Conservation (phyloP, 2,113 vertebrate genomes). For the Erythrocercus mccallii region DNA sequence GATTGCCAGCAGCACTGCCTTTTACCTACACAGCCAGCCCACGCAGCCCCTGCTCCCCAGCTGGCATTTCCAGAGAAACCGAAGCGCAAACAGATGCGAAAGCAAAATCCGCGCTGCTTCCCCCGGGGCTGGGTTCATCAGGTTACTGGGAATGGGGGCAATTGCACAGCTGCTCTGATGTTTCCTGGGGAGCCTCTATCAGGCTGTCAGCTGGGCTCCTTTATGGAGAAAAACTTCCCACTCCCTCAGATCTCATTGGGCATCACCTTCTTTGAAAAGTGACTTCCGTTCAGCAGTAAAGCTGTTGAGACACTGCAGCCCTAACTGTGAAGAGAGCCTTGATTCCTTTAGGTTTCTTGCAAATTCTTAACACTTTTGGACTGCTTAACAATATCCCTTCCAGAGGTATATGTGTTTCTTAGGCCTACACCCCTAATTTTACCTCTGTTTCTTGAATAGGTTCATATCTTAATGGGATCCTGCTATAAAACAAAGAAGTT, state of each 20-base stretch:
- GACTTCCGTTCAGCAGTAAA: neutral
- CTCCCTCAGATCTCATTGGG: neutral
- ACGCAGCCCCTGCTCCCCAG: neutral
- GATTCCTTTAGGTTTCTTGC: neutral
- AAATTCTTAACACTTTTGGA: neutral
- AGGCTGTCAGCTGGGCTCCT: neutral
- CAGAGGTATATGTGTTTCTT: neutral
- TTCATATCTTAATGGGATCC: conserved; percentile 98
- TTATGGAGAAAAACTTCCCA: neutral
- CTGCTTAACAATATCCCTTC: neutral
- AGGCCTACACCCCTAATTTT: neutral
- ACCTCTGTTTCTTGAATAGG: conserved; percentile 69
- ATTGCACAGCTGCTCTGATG: neutral
- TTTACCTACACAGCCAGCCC: neutral
- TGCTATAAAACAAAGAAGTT: conserved; percentile 99
- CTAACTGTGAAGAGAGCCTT: neutral
- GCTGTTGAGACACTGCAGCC: neutral
- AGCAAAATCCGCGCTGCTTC: neutral
- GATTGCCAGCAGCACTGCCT: neutral
- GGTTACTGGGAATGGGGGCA: neutral
- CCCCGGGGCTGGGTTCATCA: neutral
- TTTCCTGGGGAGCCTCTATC: neutral
- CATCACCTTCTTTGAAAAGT: neutral
- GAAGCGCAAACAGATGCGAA: neutral
- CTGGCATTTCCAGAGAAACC: conserved; percentile 13